Evolutionary conservation across 2,113 vertebrate species (phyloP), one percentile per base, ranked within the genome.

Genomic region (Cyanoramphus novaezelandiae): DNA sequence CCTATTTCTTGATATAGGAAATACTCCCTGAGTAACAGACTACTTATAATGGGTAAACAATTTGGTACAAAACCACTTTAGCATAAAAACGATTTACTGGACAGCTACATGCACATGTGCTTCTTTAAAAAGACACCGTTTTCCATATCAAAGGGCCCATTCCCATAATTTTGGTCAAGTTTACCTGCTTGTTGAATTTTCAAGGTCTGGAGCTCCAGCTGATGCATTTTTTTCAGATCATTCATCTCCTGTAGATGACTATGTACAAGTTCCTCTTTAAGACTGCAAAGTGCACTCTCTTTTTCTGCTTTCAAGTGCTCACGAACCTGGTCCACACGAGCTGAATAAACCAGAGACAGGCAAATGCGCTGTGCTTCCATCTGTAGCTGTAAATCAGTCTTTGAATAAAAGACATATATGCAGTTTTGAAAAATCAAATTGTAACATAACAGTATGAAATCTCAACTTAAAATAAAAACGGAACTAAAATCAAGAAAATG

Each of bases 331-430:
- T 99, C 99, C 39, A 99, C 96, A 41, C 99, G 98, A 79, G 99
- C 98, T 15, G 98, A 98, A 52, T 99, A 98, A 95, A 99, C 99
- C 97, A 99, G 98, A 92, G 99, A 98, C 4, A 99, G 98, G 92
- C 99, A 99, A 97, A 99, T 98, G 55, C 98, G 98, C 69, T 99
- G 99, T 33, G 99, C 99, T 97, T 99, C 99, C 98, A 99, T 97
- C 90, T 99, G 99, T 33, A 99, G 98, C 72, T 97, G 97, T 95
- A 99, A 98, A 92, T 99, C 99, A 69, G 95, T 98, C 99, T 99
- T 93, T 46, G 79, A 95, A 91, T 57, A 49, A 92, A 75, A 59
- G 13, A 85, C 2, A 88, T 47, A 67, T 7, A 31, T 3, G 2
- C 4, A 17, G 20, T 65, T 57, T 35, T 18, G 53, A 77, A 94